Percentiles rank a stretch among this genome's conserved stretches.
Conservation (phyloP, 2,888 invertebrate species). For the Apocheima hispidaria region DNA sequence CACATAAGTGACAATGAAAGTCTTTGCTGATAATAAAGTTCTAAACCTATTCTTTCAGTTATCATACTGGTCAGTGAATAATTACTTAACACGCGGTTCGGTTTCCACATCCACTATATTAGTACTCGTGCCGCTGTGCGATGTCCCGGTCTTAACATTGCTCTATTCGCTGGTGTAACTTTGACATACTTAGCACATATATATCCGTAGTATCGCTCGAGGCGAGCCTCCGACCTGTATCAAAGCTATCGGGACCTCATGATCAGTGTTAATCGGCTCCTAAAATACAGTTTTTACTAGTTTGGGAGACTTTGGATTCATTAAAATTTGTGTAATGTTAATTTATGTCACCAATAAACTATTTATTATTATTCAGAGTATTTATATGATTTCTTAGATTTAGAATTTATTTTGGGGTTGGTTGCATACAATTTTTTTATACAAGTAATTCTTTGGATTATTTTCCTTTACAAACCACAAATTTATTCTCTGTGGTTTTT, state of each 20-base stretch:
- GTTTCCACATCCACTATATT: constrained; percentile 22
- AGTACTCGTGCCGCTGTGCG: constrained; percentile 51
- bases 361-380: no score
- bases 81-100: constrained; percentile 29
- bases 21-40: no score
- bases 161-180: constrained; percentile 55
- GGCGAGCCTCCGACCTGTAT: background rate
- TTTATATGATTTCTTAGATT: no score
- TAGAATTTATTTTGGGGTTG: no score
- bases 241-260: background rate
- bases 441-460: background rate
- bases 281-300: no score
- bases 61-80: constrained; percentile 15
- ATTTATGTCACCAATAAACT: no score
- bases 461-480: constrained; percentile 4
- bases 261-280: no score
- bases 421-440: background rate
- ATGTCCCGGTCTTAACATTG: constrained; percentile 79
- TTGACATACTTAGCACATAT: constrained; percentile 2
- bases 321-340: no score
- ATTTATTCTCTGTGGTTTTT: constrained; percentile 4
- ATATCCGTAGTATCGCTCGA: background rate
- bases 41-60: background rate
- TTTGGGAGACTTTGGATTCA: no score
- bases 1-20: no score